These are phyloP conservation scores for Calycopis cecrops DNA, from an alignment of 1,140 invertebrate genomes.

Conservation along the genomic window DNA sequence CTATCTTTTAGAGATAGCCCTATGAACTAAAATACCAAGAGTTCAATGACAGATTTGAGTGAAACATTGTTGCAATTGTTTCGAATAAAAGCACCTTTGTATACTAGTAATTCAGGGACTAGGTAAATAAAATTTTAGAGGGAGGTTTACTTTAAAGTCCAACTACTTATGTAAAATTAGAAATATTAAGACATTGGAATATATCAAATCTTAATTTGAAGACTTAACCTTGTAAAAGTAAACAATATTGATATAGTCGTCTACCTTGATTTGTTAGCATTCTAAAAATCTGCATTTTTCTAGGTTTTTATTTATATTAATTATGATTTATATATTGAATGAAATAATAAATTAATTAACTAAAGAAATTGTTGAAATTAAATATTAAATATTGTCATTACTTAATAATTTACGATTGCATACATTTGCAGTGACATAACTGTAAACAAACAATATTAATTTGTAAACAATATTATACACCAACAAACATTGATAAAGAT, in stretches of 20 bases:
- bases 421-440: neutral
- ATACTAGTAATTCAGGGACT: too few relatives aligned
- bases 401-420: neutral
- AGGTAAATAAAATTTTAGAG: too few relatives aligned
- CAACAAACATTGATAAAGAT: neutral
- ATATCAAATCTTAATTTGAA: constrained; percentile 2
- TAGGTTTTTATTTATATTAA: too few relatives aligned
- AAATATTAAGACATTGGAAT: too few relatives aligned
- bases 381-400: neutral
- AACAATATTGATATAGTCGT: neutral
- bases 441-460: constrained; percentile 16
- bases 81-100: too few relatives aligned
- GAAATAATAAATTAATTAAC: neutral
- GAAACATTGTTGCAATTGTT: too few relatives aligned
- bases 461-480: constrained; percentile 13
- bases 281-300: neutral
- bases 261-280: neutral
- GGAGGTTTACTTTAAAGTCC: too few relatives aligned
- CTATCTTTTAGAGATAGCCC: too few relatives aligned
- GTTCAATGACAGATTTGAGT: too few relatives aligned
- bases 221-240: constrained; percentile 6
- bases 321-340: too few relatives aligned
- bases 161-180: too few relatives aligned
- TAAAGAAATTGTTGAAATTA: neutral
- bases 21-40: too few relatives aligned